Evolutionary conservation across 1,140 invertebrate genomes (phyloP), one percentile per base, ranked within the genome.

Genomic region (Augochlora pura): DNA sequence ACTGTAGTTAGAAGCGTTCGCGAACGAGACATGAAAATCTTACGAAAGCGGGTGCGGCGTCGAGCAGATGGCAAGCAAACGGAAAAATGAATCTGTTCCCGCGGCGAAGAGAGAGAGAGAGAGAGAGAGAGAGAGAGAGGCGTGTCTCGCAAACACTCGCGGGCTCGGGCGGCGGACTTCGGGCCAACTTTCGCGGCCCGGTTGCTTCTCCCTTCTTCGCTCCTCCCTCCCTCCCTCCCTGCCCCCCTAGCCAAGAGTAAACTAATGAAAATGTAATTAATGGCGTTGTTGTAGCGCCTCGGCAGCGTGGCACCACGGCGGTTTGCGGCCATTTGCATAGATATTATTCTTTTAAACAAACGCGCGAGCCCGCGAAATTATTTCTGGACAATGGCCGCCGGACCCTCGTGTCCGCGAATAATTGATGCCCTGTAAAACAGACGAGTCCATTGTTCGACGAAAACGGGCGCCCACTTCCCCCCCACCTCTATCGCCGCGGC

Each of bases 311-410:
- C 65, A 10, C 39, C 9, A 7, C 14, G 27, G 54, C 82, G 79
- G 72, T 85, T 80, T 72, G 23, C 68, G 83, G 72, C 46, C 78
- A 86, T 89, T 88, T 88, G 84, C 88, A 88, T 89, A 83, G 86
- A 88, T 86, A 89, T 88, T 86, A 88, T 86, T 85, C 82, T 89
- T 85, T 76, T 60, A 71, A 83, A 79, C 49, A 72, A 87, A 82
- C 81, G 83, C 77, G 25, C 57, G 57, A 46, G 16, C 32, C 52
- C 38, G 49, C 9, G 62, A 54, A 66, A 76, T 80, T 76, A 68
- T 80, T 69, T 59, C 23, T 57, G 74, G 57, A 76, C 73, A 64
- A 68, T 76, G 42, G 32, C 27, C 27, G 25, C 8, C 3, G 9
- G 27, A 21, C 8, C 39, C 46, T 38, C 25, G 62, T 52, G 25